Base-by-base conservation (phyloP, 2,113 vertebrate genomes). In the Eudyptes chrysolophus region DNA sequence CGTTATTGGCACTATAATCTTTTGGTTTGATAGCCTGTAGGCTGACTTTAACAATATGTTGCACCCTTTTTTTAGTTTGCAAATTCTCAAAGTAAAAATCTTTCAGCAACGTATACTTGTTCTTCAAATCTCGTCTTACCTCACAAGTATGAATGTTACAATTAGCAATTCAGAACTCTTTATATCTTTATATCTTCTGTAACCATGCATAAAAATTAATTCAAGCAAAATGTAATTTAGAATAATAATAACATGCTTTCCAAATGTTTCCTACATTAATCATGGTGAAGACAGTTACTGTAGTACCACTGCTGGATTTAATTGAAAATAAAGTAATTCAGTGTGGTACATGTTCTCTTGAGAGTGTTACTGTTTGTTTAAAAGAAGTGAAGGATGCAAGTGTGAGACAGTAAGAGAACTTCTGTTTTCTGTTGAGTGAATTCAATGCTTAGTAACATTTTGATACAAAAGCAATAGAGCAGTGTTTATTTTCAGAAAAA, bases 201-300 rank as follows among this genome's bases (percentile, higher is more conserved):
- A 96, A 93, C 97, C 89, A 85, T 42, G 96, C 96, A 96, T 84
- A 97, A 96, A 97, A 97, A 98, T 96, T 96, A 98, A 98, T 97
- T 97, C 96, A 88, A 97, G 97, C 97, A 97, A 98, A 98, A 98
- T 94, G 92, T 96, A 98, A 98, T 98, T 98, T 98, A 95, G 97
- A 98, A 98, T 97, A 98, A 98, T 98, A 98, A 98, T 96, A 97
- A 98, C 96, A 96, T 72, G 58, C 83, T 97, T 98, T 98, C 97
- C 85, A 95, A 97, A 96, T 89, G 95, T 96, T 96, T 98, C 97
- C 93, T 79, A 49, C 94, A 94, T 97, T 98, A 97, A 98, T 98
- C 90, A 81, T 38, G 80, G 74, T 77, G 57, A 90, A 96, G 96
- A 97, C 96, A 94, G 97, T 97, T 98, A 93, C 98, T 97, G 93